Evolutionary conservation across 2,797 vertebrate genomes (phyloP), one percentile per base, ranked within the genome.

Genomic region (Loriculus beryllinus): DNA sequence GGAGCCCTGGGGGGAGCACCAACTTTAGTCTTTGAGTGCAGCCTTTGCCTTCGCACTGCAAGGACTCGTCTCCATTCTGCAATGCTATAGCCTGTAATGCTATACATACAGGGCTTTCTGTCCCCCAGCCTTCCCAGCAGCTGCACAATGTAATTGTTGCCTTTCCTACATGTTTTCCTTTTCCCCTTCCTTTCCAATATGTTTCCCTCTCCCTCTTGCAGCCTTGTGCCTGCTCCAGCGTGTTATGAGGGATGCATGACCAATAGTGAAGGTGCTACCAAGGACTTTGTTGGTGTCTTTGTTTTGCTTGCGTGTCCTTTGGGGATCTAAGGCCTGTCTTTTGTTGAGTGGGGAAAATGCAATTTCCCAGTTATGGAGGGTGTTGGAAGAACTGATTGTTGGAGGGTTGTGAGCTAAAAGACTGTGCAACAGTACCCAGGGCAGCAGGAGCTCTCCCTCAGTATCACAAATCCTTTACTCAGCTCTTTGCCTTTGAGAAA

Each of bases 171-270:
- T 19, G 35, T 72, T 37, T 51, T 23, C 7, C 20, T 60, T 60
- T 75, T 11, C 43, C 43, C 10, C 19, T 43, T 43, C 2, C 31
- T 82, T 80, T 52, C 25, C 26, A 9, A 7, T 26, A 12, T 19
- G n/a, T 76, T 37, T 28, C 0, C 4, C 7, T 4, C 3, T 48
- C 3, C 80, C 17, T 22, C 25, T 69, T 5, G 0, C 22, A 52
- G 26, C 13, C 3, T 90, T 4, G 28, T 68, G 23, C 25, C 37
- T 3, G 0, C 15, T 59, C 7, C 52, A 15, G 16, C 16, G 3
- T 23, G 23, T 11, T 57, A 15, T 21, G 35, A 19, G 14, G 5
- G 9, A 12, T 5, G 9, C 12, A 3, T 2, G 17, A 6, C 31
- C 62, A 52, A 4, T 6, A 4, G 14, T 25, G 74, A 62, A 59